Evolutionary conservation across 2,113 vertebrate species (phyloP), one percentile per base, ranked within the genome.

Genomic region (Carassius gibelio): DNA sequence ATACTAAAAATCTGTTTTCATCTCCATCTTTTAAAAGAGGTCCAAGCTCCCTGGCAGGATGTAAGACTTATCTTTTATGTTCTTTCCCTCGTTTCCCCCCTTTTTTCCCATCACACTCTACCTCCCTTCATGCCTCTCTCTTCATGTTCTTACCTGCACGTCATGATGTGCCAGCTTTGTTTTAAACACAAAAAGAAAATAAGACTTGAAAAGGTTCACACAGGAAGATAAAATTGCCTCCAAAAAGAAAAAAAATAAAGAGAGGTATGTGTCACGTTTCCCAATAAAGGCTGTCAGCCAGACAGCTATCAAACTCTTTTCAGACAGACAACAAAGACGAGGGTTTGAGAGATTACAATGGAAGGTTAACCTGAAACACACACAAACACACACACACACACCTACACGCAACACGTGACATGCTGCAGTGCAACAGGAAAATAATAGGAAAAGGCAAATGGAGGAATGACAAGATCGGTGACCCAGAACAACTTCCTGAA

Each of bases 401-500:
- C 30, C 42, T 42, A n/a, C 72, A 30, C 30, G 13, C 26, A 38
- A 61, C 76, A 79, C 9, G 76, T 55, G 76, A 61, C 19, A 2
- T 19, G 17, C 38, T 19, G 23, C 3, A 81, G 14, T 38, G 17
- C 11, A 81, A 61, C 76, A 45, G 23, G 80, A 71, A 82, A 69
- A 68, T 38, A 1, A 64, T 8, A 45, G 36, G 21, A 45, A 64
- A 64, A 81, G 17, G 79, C 42, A 68, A 68, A 50, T 68, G 38
- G 61, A 66, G 42, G 8, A 17, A 81, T 23, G 38, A 66, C 78
- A 50, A 66, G 78, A 50, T 68, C 42, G 0, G 38, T 81, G 59
- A 81, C 79, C 79, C 61, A 81, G 59, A 81, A 81, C 78, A 81
- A 81, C 79, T 81, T 81, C 62, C 61, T 81, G 79, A 68, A 68